Conservation (phyloP, 2,888 invertebrate species). For the Eupithecia subfuscata region DNA sequence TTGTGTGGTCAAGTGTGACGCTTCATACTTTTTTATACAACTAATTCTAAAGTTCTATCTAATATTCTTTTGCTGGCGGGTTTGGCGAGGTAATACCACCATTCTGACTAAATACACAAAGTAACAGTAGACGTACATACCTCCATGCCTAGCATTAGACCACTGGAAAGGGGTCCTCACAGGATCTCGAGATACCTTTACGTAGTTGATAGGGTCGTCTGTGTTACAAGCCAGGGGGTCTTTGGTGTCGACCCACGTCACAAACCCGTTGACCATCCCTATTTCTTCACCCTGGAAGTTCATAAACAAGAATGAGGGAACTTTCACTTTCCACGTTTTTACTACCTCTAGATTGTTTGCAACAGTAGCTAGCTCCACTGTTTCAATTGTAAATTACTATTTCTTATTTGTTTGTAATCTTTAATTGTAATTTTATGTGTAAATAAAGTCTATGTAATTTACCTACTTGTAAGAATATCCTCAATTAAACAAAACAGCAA, state of each 20-base stretch:
- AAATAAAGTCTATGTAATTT: no score
- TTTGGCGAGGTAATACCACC: neutral
- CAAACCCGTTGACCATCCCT: constrained; percentile 86
- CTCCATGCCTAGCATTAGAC: constrained; percentile 85
- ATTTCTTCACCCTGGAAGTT: constrained; percentile 88
- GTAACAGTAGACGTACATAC: constrained; percentile 54
- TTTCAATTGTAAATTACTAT: no score
- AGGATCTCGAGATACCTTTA: constrained; percentile 87
- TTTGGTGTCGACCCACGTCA: constrained; percentile 82
- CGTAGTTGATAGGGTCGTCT: constrained; percentile 84
- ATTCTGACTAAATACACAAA: neutral
- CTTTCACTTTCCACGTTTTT: neutral
- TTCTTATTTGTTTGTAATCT: no score
- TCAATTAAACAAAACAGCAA: neutral
- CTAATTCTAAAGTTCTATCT: neutral
- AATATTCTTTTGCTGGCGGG: neutral
- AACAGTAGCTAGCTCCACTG: no score
- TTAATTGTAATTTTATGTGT: no score
- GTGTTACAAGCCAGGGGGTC: constrained; percentile 84
- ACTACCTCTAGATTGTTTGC: no score
- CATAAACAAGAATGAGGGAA: neutral
- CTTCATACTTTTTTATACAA: neutral
- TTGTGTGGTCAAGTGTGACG: neutral
- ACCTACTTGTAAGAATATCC: neutral
- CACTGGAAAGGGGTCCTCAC: constrained; percentile 93